Evolutionary conservation across 2,113 vertebrate genomes (phyloP).

Genomic region (Dicerorhinus sumatrensis): DNA sequence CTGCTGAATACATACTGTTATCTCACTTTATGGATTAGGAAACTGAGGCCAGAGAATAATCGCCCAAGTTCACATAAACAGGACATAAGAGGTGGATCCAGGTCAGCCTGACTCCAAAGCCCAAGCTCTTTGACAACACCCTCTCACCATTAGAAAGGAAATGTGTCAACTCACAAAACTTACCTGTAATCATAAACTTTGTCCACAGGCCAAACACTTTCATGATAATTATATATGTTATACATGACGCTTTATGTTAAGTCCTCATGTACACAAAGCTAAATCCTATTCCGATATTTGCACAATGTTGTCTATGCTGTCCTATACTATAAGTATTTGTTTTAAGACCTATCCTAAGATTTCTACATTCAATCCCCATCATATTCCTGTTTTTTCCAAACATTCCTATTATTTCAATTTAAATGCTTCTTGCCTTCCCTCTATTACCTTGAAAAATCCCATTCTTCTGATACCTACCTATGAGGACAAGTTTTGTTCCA

Average conservation of each 20-base stretch:
- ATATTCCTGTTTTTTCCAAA: not conserved
- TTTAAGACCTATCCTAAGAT: not conserved
- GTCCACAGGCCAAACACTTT: not conserved
- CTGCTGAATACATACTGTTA: no score
- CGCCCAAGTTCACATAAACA: not conserved
- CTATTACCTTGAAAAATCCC: not conserved
- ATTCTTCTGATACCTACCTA: not conserved
- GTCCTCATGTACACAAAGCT: not conserved
- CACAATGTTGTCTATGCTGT: not conserved
- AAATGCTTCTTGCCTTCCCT: not conserved
- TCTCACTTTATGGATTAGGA: not conserved
- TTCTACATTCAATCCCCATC: not conserved
- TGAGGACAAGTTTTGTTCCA: conserved; percentile 41
- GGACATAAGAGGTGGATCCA: not conserved
- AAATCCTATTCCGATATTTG: not conserved
- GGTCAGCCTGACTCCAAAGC: not conserved
- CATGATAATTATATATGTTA: not conserved
- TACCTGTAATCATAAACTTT: not conserved
- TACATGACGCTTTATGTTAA: not conserved
- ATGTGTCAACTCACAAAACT: not conserved
- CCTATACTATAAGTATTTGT: not conserved
- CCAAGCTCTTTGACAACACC: not conserved
- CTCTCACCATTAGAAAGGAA: not conserved
- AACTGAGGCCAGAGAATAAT: not conserved
- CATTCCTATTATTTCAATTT: not conserved